These are phyloP conservation scores for Dugesia japonica DNA, from an alignment of 2,888 invertebrate genomes.

Conservation along the genomic window DNA sequence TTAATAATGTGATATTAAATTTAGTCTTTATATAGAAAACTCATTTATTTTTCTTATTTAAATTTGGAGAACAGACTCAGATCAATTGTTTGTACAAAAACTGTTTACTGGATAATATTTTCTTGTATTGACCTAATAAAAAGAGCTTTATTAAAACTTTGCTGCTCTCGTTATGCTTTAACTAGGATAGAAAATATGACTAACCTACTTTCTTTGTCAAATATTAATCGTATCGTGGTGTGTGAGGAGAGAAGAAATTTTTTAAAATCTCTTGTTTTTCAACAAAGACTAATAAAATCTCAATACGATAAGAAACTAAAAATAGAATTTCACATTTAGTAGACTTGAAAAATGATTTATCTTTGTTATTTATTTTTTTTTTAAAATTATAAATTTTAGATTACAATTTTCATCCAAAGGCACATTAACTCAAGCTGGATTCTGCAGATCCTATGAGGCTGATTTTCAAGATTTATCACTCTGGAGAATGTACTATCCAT, in stretches of 20 bases:
- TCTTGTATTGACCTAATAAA: constrained; percentile 14
- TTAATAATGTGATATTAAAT: not conserved
- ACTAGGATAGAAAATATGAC: constrained; percentile 1
- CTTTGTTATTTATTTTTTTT: not conserved
- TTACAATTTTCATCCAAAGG: not conserved
- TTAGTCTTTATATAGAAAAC: not conserved
- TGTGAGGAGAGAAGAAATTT: not conserved
- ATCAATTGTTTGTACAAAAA: constrained; percentile 16
- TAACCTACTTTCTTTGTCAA: constrained; percentile 9
- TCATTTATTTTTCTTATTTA: not conserved
- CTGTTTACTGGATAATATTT: not conserved
- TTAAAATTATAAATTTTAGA: not conserved
- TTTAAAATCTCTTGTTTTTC: not conserved
- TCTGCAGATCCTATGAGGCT: not conserved
- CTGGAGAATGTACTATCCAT: constrained; percentile 10
- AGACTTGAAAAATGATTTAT: not conserved
- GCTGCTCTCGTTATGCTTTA: not conserved
- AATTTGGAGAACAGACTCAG: not conserved
- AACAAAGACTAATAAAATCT: not conserved
- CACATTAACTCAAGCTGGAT: not conserved
- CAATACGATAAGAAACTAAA: not conserved
- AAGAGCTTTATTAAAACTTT: not conserved
- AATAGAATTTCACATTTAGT: constrained; percentile 2
- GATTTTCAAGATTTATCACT: not conserved
- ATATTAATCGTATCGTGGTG: not conserved